phyloP scores from a whole-genome alignment of 2,797 vertebrate species.

The Dendrocincla tyrannina region DNA sequence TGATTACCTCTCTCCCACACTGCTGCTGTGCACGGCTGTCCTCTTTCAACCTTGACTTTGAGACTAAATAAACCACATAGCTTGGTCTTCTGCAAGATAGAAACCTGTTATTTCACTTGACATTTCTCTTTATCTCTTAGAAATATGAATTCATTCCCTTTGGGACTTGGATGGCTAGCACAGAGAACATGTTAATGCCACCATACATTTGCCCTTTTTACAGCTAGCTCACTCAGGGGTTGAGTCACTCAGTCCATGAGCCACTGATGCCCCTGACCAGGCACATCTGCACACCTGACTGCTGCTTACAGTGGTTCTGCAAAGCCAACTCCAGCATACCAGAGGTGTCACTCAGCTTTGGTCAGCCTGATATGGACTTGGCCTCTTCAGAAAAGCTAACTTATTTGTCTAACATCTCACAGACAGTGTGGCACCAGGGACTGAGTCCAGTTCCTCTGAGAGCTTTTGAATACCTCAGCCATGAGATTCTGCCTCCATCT shows the following conservation, averaged over 20 bases:
- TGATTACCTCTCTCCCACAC: not conserved
- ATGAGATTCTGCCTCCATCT: not conserved
- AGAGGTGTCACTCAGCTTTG: not conserved
- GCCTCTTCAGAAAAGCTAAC: not conserved
- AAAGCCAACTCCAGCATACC: not conserved
- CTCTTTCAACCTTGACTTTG: not conserved
- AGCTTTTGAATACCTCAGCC: not conserved
- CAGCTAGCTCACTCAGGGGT: not conserved
- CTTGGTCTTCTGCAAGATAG: not conserved
- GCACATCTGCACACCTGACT: not conserved
- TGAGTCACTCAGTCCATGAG: not conserved
- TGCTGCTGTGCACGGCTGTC: not conserved
- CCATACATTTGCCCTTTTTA: not conserved
- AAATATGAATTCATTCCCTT: not conserved
- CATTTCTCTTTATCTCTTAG: not conserved
- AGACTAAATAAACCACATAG: not conserved
- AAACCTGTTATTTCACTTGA: not conserved
- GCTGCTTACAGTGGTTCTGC: not conserved
- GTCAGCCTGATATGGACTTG: not conserved
- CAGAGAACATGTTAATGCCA: not conserved
- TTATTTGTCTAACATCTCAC: not conserved
- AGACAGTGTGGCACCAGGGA: slow-evolving; percentile 5
- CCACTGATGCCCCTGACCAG: not conserved
- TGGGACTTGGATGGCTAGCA: not conserved
- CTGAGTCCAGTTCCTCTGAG: not conserved